Conservation (phyloP, 2,797 vertebrate species). For the Cottoperca gobio region DNA sequence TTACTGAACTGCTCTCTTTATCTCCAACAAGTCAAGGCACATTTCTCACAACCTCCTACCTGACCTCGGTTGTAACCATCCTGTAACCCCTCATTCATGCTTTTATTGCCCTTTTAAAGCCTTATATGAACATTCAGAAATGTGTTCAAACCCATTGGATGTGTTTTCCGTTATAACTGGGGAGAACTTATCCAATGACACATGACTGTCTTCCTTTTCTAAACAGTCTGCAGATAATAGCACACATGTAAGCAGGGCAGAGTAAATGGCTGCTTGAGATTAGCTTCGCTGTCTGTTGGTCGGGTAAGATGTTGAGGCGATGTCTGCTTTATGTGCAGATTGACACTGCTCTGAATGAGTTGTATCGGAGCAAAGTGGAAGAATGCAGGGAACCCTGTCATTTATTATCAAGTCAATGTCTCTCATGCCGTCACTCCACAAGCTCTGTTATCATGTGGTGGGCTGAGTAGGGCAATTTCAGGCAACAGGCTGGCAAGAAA, state of each 20-base stretch:
- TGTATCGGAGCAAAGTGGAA: constrained; percentile 65
- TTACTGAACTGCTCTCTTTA: constrained; percentile 54
- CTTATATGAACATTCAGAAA: constrained; percentile 49
- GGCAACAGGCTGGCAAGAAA: background rate
- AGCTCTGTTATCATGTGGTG: constrained; percentile 21
- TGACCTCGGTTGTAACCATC: constrained; percentile 48
- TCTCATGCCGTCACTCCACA: constrained; percentile 26
- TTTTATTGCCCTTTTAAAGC: constrained; percentile 59
- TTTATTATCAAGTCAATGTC: constrained; percentile 60
- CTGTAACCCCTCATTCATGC: constrained; percentile 29
- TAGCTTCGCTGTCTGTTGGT: constrained; percentile 29
- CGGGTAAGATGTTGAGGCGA: constrained; percentile 34
- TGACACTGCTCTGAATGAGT: constrained; percentile 58
- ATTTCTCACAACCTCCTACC: constrained; percentile 50
- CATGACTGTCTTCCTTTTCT: constrained; percentile 46
- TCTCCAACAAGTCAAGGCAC: constrained; percentile 54
- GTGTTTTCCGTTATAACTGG: constrained; percentile 15
- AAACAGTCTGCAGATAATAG: constrained; percentile 44
- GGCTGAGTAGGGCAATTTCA: background rate
- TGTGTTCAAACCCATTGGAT: constrained; percentile 29
- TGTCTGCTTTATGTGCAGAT: constrained; percentile 42
- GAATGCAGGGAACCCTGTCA: constrained; percentile 75
- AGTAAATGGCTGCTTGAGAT: constrained; percentile 20
- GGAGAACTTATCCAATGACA: constrained; percentile 22
- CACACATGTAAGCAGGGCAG: constrained; percentile 19